Conservation (phyloP, 2,113 vertebrate genomes). For the Embiotoca jacksoni region DNA sequence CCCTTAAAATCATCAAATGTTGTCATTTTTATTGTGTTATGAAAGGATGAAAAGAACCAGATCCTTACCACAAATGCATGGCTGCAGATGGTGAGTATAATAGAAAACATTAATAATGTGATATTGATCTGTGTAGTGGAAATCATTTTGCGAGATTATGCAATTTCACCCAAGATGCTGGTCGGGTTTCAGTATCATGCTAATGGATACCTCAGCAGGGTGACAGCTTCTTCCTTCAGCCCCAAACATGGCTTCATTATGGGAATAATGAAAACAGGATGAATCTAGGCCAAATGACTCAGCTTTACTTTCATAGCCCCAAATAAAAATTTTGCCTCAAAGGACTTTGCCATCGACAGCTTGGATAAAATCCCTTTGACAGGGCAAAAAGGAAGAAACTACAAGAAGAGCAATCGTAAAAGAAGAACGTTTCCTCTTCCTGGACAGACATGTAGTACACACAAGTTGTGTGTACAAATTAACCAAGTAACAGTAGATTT, state of each 20-base stretch:
- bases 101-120: conserved; percentile 34
- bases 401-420: no score
- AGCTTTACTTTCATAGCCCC: conserved; percentile 2
- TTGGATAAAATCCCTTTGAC: no score
- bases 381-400: no score
- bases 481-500: no score
- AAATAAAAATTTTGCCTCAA: background rate
- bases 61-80: conserved; percentile 86
- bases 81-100: conserved; percentile 86
- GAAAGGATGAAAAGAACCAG: conserved; percentile 88
- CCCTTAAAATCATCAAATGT: conserved; percentile 11
- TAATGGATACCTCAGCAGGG: background rate
- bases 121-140: conserved; percentile 42
- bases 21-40: conserved; percentile 25
- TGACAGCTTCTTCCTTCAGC: conserved; percentile 5
- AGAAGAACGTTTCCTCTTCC: no score
- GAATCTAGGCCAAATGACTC: conserved; percentile 11
- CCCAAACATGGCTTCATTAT: background rate
- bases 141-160: background rate
- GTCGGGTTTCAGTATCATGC: background rate
- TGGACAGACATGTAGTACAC: no score
- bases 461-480: no score
- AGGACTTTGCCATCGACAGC: background rate
- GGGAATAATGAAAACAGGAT: background rate
- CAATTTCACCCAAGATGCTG: background rate